Percentiles rank a stretch among this genome's conserved stretches.
Evolutionary conservation across 1,140 invertebrate genomes (phyloP).

Genomic region (Mesaphorura yosii): DNA sequence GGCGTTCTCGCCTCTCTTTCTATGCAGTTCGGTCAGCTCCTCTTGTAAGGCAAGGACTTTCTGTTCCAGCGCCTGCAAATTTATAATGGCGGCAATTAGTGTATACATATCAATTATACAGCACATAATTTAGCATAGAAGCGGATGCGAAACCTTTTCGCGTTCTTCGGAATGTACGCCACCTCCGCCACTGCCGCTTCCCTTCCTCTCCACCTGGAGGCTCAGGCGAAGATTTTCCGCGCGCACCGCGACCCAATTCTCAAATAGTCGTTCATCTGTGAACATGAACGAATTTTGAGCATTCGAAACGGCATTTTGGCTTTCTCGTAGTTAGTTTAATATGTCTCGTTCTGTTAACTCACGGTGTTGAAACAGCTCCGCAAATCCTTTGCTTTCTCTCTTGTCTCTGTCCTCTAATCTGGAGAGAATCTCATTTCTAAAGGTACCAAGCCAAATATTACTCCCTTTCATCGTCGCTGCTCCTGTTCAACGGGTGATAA

Average conservation of each 20-base stretch:
- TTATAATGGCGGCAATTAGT: background rate
- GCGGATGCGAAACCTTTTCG: slow-evolving; percentile 33
- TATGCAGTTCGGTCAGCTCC: slow-evolving; percentile 79
- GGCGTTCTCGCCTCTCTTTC: slow-evolving; percentile 77
- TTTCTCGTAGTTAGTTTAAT: background rate
- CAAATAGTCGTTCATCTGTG: slow-evolving; percentile 76
- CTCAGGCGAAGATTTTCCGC: slow-evolving; percentile 71
- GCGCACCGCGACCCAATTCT: slow-evolving; percentile 61
- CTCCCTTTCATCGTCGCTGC: no score
- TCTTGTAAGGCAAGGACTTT: slow-evolving; percentile 76
- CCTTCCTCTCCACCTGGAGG: slow-evolving; percentile 56
- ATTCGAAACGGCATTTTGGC: background rate
- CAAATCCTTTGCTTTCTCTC: slow-evolving; percentile 22
- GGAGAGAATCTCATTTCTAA: slow-evolving; percentile 18
- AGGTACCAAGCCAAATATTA: slow-evolving; percentile 23
- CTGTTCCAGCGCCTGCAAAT: slow-evolving; percentile 51
- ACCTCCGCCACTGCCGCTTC: slow-evolving; percentile 47
- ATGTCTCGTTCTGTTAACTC: slow-evolving; percentile 11
- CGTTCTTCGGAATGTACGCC: slow-evolving; percentile 35
- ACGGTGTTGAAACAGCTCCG: slow-evolving; percentile 30
- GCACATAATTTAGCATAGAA: background rate
- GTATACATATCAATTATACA: background rate
- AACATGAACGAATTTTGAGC: slow-evolving; percentile 26
- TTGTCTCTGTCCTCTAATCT: slow-evolving; percentile 18
- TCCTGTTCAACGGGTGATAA: no score